These are phyloP conservation scores for Caenorhabditis elegans DNA, from an alignment of 1,140 invertebrate genomes.

Conservation along the genomic window DNA sequence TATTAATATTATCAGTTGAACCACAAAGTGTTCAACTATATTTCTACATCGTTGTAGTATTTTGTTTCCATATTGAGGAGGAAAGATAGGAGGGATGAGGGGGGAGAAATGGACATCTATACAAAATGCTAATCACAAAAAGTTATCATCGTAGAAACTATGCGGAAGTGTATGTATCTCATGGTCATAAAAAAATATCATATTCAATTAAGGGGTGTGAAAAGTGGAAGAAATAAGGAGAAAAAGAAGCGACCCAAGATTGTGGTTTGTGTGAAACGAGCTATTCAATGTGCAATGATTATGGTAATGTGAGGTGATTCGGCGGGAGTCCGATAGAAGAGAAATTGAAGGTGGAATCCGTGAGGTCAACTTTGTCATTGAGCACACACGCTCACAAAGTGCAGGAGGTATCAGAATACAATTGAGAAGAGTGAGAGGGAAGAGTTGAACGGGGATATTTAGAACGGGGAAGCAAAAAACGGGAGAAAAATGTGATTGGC, in stretches of 20 bases:
- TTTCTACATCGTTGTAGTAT: no score
- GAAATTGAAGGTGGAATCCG: not conserved
- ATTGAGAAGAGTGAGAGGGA: not conserved
- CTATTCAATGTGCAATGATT: not conserved
- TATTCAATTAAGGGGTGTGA: no score
- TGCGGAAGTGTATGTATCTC: not conserved
- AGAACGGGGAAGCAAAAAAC: not conserved
- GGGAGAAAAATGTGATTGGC: not conserved
- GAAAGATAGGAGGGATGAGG: not conserved
- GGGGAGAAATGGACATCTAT: not conserved
- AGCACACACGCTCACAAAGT: not conserved
- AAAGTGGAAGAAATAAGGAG: not conserved
- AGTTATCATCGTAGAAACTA: no score
- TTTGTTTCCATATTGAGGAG: not conserved
- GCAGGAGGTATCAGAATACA: not conserved
- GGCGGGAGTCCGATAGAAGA: not conserved
- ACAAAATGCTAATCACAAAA: not conserved
- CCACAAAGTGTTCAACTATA: not conserved
- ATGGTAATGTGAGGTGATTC: constrained; percentile 19
- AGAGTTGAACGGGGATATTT: not conserved
- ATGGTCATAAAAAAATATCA: no score
- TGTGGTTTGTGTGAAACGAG: not conserved
- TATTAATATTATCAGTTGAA: not conserved
- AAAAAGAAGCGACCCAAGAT: not conserved
- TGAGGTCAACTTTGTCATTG: not conserved